These are phyloP conservation scores for Talpa occidentalis DNA, from an alignment of 2,113 vertebrate species.

Conservation along the genomic window DNA sequence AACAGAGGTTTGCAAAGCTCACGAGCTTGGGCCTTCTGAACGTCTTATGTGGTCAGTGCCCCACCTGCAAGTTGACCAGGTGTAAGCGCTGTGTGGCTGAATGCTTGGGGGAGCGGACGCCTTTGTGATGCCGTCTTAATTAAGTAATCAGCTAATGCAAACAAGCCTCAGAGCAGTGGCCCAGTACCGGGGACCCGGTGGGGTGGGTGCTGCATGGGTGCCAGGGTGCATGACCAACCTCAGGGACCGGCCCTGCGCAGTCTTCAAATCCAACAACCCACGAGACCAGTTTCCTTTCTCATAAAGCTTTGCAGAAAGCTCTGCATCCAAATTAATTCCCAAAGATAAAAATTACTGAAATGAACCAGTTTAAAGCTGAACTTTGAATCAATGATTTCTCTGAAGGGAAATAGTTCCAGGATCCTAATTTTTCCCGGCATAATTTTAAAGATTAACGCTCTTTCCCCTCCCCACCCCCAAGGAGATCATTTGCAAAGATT, in stretches of 20 bases:
- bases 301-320: background rate
- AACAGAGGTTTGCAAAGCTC: background rate
- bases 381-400: constrained; percentile 72
- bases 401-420: constrained; percentile 75
- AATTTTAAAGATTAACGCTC: constrained; percentile 77
- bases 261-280: fast-evolving
- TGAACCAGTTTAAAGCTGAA: constrained; percentile 52
- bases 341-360: constrained; percentile 58
- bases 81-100: no score
- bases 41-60: no score
- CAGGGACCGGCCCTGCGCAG: fast-evolving
- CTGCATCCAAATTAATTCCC: constrained; percentile 50
- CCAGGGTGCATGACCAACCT: fast-evolving
- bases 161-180: background rate
- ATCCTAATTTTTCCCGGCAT: constrained; percentile 80
- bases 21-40: fast-evolving
- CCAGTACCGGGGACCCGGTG: fast-evolving
- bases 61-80: background rate
- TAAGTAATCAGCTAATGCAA: background rate
- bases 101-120: no score
- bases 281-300: fast-evolving
- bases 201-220: fast-evolving
- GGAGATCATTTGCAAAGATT: constrained; percentile 84
- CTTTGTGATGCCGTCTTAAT: background rate
- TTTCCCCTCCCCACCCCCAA: constrained; percentile 56